These are phyloP conservation scores for Dermatemys mawii DNA, from an alignment of 2,113 vertebrate genomes.

Conservation along the genomic window DNA sequence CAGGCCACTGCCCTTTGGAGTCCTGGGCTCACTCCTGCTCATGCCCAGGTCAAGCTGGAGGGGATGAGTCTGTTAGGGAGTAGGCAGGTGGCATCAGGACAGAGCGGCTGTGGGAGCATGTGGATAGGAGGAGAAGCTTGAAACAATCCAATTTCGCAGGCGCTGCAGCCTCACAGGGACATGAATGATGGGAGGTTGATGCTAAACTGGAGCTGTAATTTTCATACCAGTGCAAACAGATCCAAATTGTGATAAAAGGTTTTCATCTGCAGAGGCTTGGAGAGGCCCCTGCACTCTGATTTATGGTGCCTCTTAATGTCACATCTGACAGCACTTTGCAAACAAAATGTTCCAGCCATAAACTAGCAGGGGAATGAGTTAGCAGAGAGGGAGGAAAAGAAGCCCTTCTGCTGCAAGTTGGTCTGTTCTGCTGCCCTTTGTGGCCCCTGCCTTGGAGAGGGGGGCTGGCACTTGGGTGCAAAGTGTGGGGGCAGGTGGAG, in stretches of 20 bases:
- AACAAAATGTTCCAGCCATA: conserved; percentile 72
- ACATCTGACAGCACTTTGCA: conserved; percentile 72
- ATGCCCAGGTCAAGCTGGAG: neutral
- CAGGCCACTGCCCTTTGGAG: neutral
- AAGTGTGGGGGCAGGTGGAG: neutral
- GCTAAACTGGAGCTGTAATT: conserved; percentile 74
- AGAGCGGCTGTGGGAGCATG: neutral
- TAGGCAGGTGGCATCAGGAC: neutral
- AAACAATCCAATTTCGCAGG: conserved; percentile 69
- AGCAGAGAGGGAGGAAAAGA: conserved; percentile 12
- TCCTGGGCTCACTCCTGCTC: neutral
- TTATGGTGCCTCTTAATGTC: conserved; percentile 72
- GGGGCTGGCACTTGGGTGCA: neutral
- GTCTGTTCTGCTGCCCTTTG: neutral
- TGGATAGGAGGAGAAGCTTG: conserved; percentile 32
- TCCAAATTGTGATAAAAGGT: conserved; percentile 78
- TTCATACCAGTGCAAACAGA: conserved; percentile 77
- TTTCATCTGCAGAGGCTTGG: conserved; percentile 68
- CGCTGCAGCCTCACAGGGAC: conserved; percentile 57
- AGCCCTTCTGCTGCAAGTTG: neutral
- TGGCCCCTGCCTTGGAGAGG: neutral
- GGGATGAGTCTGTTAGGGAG: neutral
- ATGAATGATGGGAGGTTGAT: conserved; percentile 75
- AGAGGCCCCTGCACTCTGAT: conserved; percentile 70
- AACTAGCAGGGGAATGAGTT: conserved; percentile 25